These are phyloP conservation scores for Oscheius sp. DNA, from an alignment of 2,888 invertebrate species.

Conservation along the genomic window DNA sequence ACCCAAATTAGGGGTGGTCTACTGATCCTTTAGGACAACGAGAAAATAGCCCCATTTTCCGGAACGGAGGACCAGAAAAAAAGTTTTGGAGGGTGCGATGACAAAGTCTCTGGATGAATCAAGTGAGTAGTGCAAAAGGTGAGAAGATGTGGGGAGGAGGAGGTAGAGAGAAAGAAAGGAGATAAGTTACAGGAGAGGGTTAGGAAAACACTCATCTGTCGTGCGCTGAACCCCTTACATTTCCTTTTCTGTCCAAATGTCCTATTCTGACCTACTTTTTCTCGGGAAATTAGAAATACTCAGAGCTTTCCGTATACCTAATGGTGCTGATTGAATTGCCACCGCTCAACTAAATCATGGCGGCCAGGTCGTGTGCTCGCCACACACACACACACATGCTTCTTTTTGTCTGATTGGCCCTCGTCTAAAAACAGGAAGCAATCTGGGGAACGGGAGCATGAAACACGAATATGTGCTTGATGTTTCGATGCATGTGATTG, in stretches of 20 bases:
- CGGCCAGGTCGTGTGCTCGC: background rate
- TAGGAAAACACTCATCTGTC: no score
- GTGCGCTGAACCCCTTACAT: no score
- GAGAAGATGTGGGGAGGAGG: background rate
- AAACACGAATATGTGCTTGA: no score
- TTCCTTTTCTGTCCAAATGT: no score
- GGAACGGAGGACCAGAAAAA: background rate
- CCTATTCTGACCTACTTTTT: no score
- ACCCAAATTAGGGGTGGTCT: no score
- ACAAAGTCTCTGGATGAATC: background rate
- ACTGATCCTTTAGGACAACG: no score
- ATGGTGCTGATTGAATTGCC: conserved; percentile 37
- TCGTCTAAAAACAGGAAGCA: background rate
- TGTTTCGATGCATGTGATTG: background rate
- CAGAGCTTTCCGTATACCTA: conserved; percentile 2
- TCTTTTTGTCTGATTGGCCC: no score
- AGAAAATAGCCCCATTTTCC: no score
- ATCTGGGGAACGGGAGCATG: background rate
- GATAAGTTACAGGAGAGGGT: background rate
- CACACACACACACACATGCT: background rate
- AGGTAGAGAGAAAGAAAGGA: background rate
- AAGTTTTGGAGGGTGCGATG: background rate
- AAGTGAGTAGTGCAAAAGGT: background rate
- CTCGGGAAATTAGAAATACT: no score
- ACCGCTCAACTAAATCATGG: conserved; percentile 35